Evolutionary conservation across 2,797 vertebrate species (phyloP), one percentile per base, ranked within the genome.

Genomic region (Synanceia verrucosa): DNA sequence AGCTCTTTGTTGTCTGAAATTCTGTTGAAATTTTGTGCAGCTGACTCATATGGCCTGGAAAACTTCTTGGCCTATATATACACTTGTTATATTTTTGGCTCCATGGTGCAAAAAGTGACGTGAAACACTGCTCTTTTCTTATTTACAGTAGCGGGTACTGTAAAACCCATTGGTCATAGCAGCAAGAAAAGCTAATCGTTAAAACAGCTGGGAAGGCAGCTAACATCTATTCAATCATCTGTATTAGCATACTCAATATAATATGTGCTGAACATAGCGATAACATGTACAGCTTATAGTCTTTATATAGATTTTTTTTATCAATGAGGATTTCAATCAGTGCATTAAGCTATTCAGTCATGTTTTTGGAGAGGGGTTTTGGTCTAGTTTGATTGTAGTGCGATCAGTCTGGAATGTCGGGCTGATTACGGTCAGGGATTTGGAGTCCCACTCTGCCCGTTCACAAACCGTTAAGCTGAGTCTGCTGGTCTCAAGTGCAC

Each of bases 271-370:
- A 84, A 82, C 60, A 79, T 82, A 70, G 71, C 74, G 46, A 69
- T 71, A 83, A 80, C 56, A 7, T 90, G 85, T 88, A 88, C 81
- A 89, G 86, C 82, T 86, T 70, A 73, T 92, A 89, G 85, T 84
- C 78, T 87, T 90, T 83, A 76, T 85, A 68, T 72, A 78, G 51
- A 76, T 76, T 78, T 73, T 81, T 82, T 81, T 80, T 70, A 79
- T 82, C 55, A 24, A 64, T 75, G 57, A 85, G 57, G 63, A 80
- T 56, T 80, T 80, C 84, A 86, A 90, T 83, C 90, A 92, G 89
- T 82, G 80, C 89, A 90, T 92, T 93, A 94, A 94, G 94, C 92
- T 94, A 91, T 89, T 83, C 71, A 79, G 77, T 85, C 24, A 57
- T 80, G 78, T 86, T 86, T 78, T 70, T 66, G 68, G 60, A 82